Evolutionary conservation across 2,888 invertebrate species (phyloP), one percentile per base, ranked within the genome.

Genomic region (Agelastica alni): DNA sequence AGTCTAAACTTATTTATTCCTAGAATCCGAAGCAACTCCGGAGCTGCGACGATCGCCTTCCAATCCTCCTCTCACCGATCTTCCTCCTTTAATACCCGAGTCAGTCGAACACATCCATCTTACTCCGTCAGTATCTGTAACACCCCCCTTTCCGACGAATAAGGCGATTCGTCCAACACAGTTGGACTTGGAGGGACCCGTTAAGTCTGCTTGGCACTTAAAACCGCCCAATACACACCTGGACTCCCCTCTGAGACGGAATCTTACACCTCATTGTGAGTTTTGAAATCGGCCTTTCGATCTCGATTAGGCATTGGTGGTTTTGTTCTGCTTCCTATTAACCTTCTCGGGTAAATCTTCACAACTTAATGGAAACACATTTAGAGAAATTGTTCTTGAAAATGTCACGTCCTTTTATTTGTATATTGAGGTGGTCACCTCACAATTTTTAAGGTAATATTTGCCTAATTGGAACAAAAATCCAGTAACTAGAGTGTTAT

Each of bases 61-160:
- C 4, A 53, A 58, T 28, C 64, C 71, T 69, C 66, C 73, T 74
- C 66, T 75, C 75, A 67, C 74, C 74, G 70, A 70, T 67, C 62
- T 73, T 61, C 74, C 70, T 73, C 81, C 70, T 75, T 78, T 76
- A 41, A 72, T 82, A 78, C 73, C 81, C 75, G 78, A 81, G 79
- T 65, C 75, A 34, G 73, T 75, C 32, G 71, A 71, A 60, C 71
- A 65, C 55, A 67, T 82, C 77, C 79, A 81, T 78, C 71, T 80
- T 77, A 69, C 80, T 74, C 83, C 83, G 74, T 72, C 64, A 65
- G 73, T 75, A 47, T 68, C 73, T 30, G 69, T 75, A 59, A 74
- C 75, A 63, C 76, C 75, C 58, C 66, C 69, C 39, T 61, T 60
- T 43, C 59, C 64, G 42, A 61, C 57, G 39, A 54, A 59, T 37